A percentile compares a stretch with the other conserved stretches of the same genome.
These are phyloP conservation scores for Acropternis orthonyx DNA, from an alignment of 2,797 vertebrate genomes.

Conservation along the genomic window DNA sequence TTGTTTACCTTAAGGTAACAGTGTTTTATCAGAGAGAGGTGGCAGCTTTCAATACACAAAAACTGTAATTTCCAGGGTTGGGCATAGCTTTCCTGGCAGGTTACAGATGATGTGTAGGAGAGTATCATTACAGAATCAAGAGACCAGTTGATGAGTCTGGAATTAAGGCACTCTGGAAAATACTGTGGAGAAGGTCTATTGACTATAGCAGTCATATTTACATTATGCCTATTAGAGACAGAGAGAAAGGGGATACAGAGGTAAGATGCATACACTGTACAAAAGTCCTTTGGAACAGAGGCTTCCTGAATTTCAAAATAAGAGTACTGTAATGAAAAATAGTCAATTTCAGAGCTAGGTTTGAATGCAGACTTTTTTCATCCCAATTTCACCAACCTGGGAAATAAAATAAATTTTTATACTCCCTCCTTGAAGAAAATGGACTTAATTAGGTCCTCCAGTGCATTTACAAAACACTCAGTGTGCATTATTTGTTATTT, in stretches of 20 bases:
- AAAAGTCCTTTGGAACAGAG: neutral
- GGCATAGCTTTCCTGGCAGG: neutral
- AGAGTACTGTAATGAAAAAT: neutral
- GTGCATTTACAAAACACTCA: neutral
- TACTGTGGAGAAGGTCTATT: neutral
- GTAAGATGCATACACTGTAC: neutral
- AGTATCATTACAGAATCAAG: neutral
- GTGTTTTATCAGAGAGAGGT: neutral
- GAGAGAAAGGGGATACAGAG: neutral
- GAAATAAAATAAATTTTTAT: neutral
- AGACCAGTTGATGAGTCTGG: neutral
- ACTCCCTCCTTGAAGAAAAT: neutral
- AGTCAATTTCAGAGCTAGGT: neutral
- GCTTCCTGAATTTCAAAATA: neutral
- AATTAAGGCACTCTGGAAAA: neutral
- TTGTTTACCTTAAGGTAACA: neutral
- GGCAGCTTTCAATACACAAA: neutral
- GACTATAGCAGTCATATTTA: neutral
- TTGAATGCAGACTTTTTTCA: neutral
- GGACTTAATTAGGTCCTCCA: neutral
- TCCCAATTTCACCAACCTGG: neutral
- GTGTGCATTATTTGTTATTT: neutral
- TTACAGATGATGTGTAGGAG: neutral
- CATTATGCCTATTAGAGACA: neutral
- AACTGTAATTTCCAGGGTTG: neutral